Conservation (phyloP, 2,888 invertebrate species). For the Formica aserva region DNA sequence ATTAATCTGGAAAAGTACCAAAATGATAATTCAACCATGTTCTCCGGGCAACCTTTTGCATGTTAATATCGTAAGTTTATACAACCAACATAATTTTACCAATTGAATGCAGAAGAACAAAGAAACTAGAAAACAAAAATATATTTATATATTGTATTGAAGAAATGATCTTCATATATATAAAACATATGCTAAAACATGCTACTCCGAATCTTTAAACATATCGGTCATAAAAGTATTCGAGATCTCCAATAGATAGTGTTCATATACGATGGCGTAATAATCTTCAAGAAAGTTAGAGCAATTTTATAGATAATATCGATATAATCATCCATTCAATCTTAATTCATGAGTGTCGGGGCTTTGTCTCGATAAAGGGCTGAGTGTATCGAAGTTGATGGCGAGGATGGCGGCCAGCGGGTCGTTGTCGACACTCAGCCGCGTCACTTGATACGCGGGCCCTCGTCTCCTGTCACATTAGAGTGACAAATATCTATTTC, state of each 20-base stretch:
- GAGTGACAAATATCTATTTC: conserved; percentile 69
- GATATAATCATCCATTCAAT: conserved; percentile 41
- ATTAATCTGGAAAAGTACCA: background rate
- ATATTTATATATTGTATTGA: background rate
- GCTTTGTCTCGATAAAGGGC: conserved; percentile 35
- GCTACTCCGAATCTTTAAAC: background rate
- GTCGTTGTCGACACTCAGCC: conserved; percentile 54
- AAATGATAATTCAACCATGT: background rate
- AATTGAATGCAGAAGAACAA: background rate
- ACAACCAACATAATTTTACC: background rate
- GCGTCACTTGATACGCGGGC: conserved; percentile 59
- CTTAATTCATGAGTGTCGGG: conserved; percentile 36
- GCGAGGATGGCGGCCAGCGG: background rate
- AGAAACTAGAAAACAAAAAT: background rate
- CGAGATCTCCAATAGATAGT: background rate
- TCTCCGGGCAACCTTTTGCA: background rate
- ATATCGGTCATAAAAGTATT: background rate
- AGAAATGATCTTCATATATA: background rate
- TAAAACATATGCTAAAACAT: conserved; percentile 1
- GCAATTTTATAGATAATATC: conserved; percentile 28
- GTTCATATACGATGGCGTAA: background rate
- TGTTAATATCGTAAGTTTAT: background rate
- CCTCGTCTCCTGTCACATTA: conserved; percentile 61
- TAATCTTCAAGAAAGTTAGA: conserved; percentile 22
- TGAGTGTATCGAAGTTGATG: background rate